Evolutionary conservation across 2,113 vertebrate species (phyloP).

Genomic region (Alaudala cheleensis): DNA sequence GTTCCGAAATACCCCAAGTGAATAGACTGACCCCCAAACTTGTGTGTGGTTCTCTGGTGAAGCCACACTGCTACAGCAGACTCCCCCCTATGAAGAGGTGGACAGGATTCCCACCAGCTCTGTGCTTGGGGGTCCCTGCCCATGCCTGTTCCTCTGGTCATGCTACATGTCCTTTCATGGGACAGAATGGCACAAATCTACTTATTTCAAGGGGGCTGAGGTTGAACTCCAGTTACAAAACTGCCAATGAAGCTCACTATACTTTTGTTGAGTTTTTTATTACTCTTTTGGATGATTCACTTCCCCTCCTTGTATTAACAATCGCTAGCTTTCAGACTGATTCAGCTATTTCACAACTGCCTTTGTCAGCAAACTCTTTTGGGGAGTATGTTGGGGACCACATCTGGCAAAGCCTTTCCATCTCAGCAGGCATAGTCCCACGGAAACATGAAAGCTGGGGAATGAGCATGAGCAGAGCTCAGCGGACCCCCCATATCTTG

Average conservation of each 20-base stretch:
- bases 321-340: neutral
- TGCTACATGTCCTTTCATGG: neutral
- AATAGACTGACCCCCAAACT: neutral
- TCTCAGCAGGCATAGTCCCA: neutral
- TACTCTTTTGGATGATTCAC: neutral
- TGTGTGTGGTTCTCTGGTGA: neutral
- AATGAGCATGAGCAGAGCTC: neutral
- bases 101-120: neutral
- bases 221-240: neutral
- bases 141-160: neutral
- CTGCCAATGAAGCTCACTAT: neutral
- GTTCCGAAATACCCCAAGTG: rapidly evolving
- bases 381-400: no score
- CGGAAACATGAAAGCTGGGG: neutral
- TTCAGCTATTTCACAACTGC: neutral
- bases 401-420: neutral
- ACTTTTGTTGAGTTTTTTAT: neutral
- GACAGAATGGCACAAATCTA: neutral
- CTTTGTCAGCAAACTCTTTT: neutral
- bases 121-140: rapidly evolving
- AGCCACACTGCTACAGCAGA: neutral
- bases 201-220: neutral
- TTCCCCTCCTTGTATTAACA: neutral
- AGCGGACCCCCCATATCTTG: neutral
- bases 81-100: rapidly evolving